Percentiles rank a stretch among this genome's conserved stretches.
These are phyloP conservation scores for Atta colombica DNA, from an alignment of 1,140 invertebrate genomes.

Conservation along the genomic window DNA sequence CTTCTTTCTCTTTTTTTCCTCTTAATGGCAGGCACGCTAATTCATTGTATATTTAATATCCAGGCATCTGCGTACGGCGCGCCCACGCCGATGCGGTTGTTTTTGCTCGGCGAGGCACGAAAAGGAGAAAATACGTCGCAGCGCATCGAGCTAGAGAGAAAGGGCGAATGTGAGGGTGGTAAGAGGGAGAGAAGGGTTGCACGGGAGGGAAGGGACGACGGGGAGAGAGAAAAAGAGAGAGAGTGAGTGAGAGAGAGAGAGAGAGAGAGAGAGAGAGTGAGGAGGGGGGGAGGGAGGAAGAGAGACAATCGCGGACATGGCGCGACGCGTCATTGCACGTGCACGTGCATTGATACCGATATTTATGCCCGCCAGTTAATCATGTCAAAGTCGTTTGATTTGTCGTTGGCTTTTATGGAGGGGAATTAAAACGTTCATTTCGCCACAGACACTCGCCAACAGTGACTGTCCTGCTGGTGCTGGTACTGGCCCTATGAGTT, in stretches of 20 bases:
- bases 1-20: constrained; percentile 32
- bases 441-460: constrained; percentile 86
- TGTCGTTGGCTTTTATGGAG: constrained; percentile 87
- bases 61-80: constrained; percentile 23
- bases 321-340: constrained; percentile 84
- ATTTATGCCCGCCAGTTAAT: constrained; percentile 86
- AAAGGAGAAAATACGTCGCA: constrained; percentile 57
- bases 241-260: no score
- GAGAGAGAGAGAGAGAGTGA: constrained; percentile 52
- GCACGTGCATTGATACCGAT: constrained; percentile 86
- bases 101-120: constrained; percentile 59
- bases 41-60: constrained; percentile 71
- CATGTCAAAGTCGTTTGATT: constrained; percentile 87
- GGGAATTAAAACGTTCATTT: constrained; percentile 87
- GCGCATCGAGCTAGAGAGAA: constrained; percentile 38
- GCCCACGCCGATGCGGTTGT: constrained; percentile 24
- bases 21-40: constrained; percentile 61
- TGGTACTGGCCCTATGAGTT: constrained; percentile 80
- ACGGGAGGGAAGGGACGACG: not conserved
- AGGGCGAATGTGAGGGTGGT: constrained; percentile 20
- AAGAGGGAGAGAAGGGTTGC: constrained; percentile 33
- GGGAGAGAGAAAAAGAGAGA: constrained; percentile 63
- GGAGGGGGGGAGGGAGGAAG: not conserved
- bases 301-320: constrained; percentile 66
- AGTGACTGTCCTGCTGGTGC: constrained; percentile 76